Percentiles rank a stretch among this genome's conserved stretches.
phyloP scores from a whole-genome alignment of 1,140 invertebrate genomes.

The Pseudomyrmex dendroicus region DNA sequence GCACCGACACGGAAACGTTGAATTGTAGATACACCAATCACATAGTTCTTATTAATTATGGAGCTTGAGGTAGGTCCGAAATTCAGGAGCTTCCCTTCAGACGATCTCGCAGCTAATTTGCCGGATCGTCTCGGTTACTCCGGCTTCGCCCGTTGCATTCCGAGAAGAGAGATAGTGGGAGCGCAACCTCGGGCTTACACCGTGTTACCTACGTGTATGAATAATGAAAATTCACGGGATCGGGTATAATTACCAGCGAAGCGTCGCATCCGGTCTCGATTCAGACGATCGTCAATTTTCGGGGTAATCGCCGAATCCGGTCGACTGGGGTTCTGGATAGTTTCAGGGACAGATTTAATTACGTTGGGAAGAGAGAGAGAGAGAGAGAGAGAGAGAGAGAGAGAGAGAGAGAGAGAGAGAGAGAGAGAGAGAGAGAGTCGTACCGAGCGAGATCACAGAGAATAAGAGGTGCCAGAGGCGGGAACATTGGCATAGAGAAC shows the following conservation, averaged over 20 bases:
- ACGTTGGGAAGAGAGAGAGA: background rate
- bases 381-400: too few species aligned
- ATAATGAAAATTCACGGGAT: constrained; percentile 77
- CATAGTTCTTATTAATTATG: constrained; percentile 35
- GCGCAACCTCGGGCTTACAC: constrained; percentile 58
- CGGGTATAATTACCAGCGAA: constrained; percentile 76
- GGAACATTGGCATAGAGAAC: background rate
- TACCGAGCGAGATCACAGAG: background rate
- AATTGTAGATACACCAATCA: constrained; percentile 14
- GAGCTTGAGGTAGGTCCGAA: constrained; percentile 41
- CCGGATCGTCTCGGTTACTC: constrained; percentile 52
- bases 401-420: background rate
- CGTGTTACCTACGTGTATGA: constrained; percentile 58
- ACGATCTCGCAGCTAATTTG: constrained; percentile 63
- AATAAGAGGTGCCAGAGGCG: constrained; percentile 11
- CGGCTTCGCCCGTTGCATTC: constrained; percentile 10
- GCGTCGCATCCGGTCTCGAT: constrained; percentile 75
- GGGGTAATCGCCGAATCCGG: constrained; percentile 53
- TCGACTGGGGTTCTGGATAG: constrained; percentile 55
- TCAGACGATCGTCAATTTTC: constrained; percentile 73
- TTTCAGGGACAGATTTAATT: constrained; percentile 61
- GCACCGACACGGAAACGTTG: constrained; percentile 1
- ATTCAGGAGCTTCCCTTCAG: constrained; percentile 27
- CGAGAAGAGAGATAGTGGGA: constrained; percentile 54
- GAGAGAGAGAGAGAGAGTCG: constrained; percentile 3